A percentile compares a stretch with the other conserved stretches of the same genome.
Conservation (phyloP, 2,797 vertebrate genomes). For the Sebastes ruberrimus region DNA sequence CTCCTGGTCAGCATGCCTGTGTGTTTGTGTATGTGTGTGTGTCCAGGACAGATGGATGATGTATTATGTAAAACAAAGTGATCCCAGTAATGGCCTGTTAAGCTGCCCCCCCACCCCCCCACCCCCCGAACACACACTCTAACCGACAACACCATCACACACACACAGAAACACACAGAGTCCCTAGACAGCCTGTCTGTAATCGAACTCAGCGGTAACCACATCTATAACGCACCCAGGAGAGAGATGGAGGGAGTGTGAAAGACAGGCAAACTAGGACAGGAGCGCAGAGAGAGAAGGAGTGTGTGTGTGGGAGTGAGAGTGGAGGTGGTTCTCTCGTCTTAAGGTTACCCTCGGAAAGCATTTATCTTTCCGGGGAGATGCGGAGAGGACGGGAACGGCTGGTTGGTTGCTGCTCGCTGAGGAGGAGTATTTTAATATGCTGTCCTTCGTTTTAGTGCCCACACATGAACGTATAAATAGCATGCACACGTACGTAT, state of each 20-base stretch:
- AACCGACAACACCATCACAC: neutral
- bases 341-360: conserved; percentile 78
- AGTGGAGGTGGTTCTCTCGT: conserved; percentile 80
- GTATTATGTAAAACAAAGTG: conserved; percentile 84
- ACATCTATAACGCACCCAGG: conserved; percentile 65
- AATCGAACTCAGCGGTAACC: conserved; percentile 75
- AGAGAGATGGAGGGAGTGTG: conserved; percentile 62
- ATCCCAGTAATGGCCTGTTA: conserved; percentile 82
- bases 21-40: conserved; percentile 35
- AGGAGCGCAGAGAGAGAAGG: conserved; percentile 52
- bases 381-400: conserved; percentile 57
- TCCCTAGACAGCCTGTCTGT: conserved; percentile 71
- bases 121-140: conserved; percentile 3
- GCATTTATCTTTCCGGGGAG: conserved; percentile 71
- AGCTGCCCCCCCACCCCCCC: conserved; percentile 42
- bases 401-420: conserved; percentile 50
- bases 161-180: neutral
- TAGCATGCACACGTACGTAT: conserved; percentile 62
- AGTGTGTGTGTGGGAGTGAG: conserved; percentile 61
- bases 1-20: conserved; percentile 27
- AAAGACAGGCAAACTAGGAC: conserved; percentile 66
- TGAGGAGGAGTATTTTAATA: conserved; percentile 78
- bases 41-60: conserved; percentile 82
- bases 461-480: conserved; percentile 77
- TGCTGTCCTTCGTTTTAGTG: conserved; percentile 74